Conservation (phyloP, 2,888 invertebrate species). For the Lasioglossum leucozonium region DNA sequence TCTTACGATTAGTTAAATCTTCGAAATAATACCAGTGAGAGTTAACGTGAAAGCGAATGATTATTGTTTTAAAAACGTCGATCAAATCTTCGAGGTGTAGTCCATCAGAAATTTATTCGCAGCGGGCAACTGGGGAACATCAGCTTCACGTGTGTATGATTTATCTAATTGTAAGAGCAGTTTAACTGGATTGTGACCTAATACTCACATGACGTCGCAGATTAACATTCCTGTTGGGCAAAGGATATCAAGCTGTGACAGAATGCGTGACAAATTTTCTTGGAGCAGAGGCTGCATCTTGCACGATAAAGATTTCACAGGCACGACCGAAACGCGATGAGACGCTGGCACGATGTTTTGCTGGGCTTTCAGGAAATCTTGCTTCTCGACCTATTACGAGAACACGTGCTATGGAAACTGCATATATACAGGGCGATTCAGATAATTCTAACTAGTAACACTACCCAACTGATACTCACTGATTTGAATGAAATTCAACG, state of each 20-base stretch:
- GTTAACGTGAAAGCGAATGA: too few species aligned
- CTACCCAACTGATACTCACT: too few species aligned
- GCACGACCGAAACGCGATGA: conserved; percentile 86
- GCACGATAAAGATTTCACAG: conserved; percentile 86
- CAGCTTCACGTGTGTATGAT: background rate
- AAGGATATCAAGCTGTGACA: conserved; percentile 84
- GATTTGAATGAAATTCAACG: too few species aligned
- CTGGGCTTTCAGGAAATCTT: conserved; percentile 87
- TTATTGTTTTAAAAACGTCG: background rate
- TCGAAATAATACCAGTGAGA: too few species aligned
- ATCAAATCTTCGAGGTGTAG: background rate
- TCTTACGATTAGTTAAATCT: too few species aligned
- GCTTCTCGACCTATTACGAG: conserved; percentile 84
- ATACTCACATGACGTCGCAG: conserved; percentile 65
- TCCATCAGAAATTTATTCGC: background rate
- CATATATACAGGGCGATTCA: too few species aligned
- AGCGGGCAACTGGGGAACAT: background rate
- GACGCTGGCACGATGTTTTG: conserved; percentile 89
- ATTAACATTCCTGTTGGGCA: conserved; percentile 86
- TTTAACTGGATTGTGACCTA: background rate
- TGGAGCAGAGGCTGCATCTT: conserved; percentile 87
- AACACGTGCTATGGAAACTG: background rate
- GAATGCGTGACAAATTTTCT: conserved; percentile 84
- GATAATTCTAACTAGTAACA: too few species aligned
- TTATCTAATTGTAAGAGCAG: background rate